Percentiles rank a stretch among this genome's conserved stretches.
These are phyloP conservation scores for Atherinomorus stipes DNA, from an alignment of 2,113 vertebrate species.

Conservation along the genomic window DNA sequence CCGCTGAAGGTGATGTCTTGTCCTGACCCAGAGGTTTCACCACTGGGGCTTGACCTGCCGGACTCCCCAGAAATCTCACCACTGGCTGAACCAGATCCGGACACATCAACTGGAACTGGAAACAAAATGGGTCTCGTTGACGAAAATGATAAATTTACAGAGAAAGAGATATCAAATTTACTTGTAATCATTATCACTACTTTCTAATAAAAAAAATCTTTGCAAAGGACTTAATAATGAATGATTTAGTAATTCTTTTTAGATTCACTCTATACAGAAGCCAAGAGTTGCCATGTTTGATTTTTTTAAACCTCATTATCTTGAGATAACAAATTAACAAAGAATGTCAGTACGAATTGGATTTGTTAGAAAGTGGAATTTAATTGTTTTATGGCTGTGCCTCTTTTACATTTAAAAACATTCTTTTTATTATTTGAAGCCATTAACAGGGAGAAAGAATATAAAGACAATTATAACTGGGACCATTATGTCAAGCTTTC, in stretches of 20 bases:
- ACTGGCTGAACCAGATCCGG: slow-evolving; percentile 68
- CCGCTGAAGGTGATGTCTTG: slow-evolving; percentile 49
- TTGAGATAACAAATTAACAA: too few species aligned
- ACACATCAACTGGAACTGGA: slow-evolving; percentile 63
- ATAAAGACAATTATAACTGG: slow-evolving; percentile 2
- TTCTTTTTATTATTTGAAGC: neutral
- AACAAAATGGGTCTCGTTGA: slow-evolving; percentile 79
- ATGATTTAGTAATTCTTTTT: too few species aligned
- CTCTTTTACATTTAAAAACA: neutral
- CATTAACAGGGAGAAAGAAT: neutral
- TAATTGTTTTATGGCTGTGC: neutral
- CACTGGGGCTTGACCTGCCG: slow-evolving; percentile 53
- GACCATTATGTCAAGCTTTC: neutral
- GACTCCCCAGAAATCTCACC: slow-evolving; percentile 74
- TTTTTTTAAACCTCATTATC: too few species aligned
- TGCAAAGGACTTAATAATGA: neutral
- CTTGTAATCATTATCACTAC: too few species aligned
- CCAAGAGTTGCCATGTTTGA: too few species aligned
- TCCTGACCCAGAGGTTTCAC: slow-evolving; percentile 66
- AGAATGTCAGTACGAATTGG: too few species aligned
- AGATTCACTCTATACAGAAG: too few species aligned
- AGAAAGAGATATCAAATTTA: too few species aligned
- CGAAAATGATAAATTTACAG: slow-evolving; percentile 30
- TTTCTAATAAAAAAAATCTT: too few species aligned
- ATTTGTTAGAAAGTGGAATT: too few species aligned